Base-by-base conservation (phyloP, 2,797 vertebrate genomes). In the Avahi laniger region DNA sequence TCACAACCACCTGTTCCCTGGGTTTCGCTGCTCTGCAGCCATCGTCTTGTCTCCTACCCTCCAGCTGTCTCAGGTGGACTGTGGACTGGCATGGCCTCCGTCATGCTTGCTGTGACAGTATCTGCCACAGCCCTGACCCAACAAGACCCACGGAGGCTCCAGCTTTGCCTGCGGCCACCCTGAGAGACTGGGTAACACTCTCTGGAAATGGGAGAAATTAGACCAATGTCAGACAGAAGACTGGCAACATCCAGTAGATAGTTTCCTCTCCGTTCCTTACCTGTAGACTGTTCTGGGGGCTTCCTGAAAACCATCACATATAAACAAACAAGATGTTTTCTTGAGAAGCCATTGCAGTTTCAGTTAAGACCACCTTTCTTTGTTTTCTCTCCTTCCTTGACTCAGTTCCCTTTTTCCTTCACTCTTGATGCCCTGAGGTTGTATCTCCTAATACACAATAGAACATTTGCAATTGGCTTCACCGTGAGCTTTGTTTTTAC, bases 361-460 rank as follows among this genome's bases (percentile, higher is more conserved):
- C 26, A 78, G 24, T 46, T 30, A 28, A 26, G 63, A 54, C 11
- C 30, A 73, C 41, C 8, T 86, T 24, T 17, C 59, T 90, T 70
- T 80, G 8, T 28, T 88, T 89, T 72, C 33, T 10, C n/a, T 80
- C 52, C 46, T 57, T 80, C 20, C 28, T 78, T 94, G 35, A 50
- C 30, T 89, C 46, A 43, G 70, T 90, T 94, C 12, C n/a, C 73
- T 57, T 76, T 93, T 75, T 75, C 54, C 65, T 94, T 94, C 33
- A 63, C 5, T 65, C 59, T 35, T 48, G 63, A 38, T 89, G 76
- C 59, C 43, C 11, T 67, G 38, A 69, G 61, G 8, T 24, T 93
- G 4, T 83, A 59, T 75, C 33, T 80, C 38, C 35, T 3, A 33
- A 28, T 87, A 86, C 20, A 30, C 18, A 81, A 43, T 11, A 73